A percentile compares a stretch with the other conserved stretches of the same genome.
phyloP scores from a whole-genome alignment of 2,113 vertebrate species.

The Rhinoptilus africanus region DNA sequence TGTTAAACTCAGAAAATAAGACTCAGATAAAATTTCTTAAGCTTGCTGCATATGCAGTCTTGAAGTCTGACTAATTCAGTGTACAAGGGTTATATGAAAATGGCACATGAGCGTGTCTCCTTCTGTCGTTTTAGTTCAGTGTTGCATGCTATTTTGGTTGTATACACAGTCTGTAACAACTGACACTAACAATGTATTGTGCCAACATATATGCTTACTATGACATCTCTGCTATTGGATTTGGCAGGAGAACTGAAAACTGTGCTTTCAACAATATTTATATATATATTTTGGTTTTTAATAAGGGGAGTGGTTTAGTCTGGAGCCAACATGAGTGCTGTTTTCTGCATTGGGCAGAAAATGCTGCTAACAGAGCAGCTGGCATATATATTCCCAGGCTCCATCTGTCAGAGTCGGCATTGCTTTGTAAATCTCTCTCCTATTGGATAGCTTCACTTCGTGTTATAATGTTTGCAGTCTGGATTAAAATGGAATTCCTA shows the following conservation, averaged over 20 bases:
- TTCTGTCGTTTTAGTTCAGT: not conserved
- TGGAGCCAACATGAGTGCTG: not conserved
- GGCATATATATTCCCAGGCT: slow-evolving; percentile 21
- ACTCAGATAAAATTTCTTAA: not conserved
- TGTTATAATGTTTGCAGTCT: not conserved
- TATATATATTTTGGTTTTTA: not conserved
- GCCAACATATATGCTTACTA: not conserved
- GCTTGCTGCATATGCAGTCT: not conserved
- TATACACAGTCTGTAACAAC: not conserved
- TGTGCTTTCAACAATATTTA: not conserved
- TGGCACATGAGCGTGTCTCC: not conserved
- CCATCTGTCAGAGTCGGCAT: slow-evolving; percentile 30
- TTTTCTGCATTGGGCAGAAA: slow-evolving; percentile 20
- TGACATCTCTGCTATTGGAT: not conserved
- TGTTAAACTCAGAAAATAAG: not conserved
- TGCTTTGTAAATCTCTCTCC: not conserved
- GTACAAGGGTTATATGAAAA: not conserved
- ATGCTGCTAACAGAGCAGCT: slow-evolving; percentile 36
- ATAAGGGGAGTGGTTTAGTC: not conserved
- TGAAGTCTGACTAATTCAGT: not conserved
- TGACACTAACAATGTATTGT: not conserved
- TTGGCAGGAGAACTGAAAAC: slow-evolving; percentile 7
- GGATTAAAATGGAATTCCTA: slow-evolving; percentile 17
- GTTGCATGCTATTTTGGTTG: not conserved
- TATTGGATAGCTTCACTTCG: not conserved